Evolutionary conservation across 2,113 vertebrate genomes (phyloP), one percentile per base, ranked within the genome.

Genomic region (Gadus chalcogrammus): DNA sequence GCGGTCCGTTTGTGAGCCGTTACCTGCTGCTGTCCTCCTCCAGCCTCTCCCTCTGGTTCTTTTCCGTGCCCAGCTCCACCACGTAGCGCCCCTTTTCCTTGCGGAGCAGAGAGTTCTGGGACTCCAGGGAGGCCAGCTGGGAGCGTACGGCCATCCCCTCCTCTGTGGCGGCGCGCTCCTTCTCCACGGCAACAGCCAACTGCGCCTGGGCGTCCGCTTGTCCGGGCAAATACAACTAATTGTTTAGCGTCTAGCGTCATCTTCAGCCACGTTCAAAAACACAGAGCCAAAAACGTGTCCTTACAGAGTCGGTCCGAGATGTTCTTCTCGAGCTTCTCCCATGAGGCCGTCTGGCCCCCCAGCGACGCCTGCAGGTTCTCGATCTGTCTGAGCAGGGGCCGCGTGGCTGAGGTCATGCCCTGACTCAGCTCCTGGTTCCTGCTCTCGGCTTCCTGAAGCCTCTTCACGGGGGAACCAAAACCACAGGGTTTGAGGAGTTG

Each of bases 361-460:
- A 98, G 75, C 0, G 94, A 94, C 56, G 96, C 96, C 88, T 99
- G 97, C 24, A 99, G 88, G 72, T 97, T 99, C 83, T 99, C 97
- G 42, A 99, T 99, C 87, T 99, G 97, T 3, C 97, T 90, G 58
- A 99, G 93, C 3, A 99, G 88, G 0, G 97, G 97, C 63, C 97
- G 92, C 0, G 96, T 98, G 24, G 97, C 94, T 3, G 96, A 95
- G 7, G 97, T 97, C 5, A 99, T 93, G 20, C 91, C 97, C 81
- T 99, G 96, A 83, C 96, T 97, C 63, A 99, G 88, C 28, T 99
- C 97, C 79, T 99, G 97, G 88, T 98, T 99, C 75, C 97, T 92
- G 59, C 85, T 91, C 79, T 99, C 97, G 16, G 94, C 95, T 78
- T 94, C 97, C 73, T 99, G 97, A 3, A 99, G 93, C 83, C 97